Evolutionary conservation across 2,113 vertebrate genomes (phyloP), one percentile per base, ranked within the genome.

Genomic region (Arvicanthis niloticus): DNA sequence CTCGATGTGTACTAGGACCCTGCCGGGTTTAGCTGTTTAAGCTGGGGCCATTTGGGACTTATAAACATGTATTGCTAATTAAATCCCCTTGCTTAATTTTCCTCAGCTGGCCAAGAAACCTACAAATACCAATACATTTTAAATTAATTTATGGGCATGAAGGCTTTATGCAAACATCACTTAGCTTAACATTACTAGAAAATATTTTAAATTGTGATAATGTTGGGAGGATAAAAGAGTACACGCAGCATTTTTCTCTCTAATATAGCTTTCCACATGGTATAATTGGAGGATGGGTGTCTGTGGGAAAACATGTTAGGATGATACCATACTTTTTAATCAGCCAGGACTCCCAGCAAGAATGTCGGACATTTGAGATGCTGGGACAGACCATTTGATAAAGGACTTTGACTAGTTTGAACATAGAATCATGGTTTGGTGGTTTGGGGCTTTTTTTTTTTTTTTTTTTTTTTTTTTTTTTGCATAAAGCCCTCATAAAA

Each of bases 401-500:
- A 94, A 85, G 13, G 48, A 48, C 75, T 80, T 40, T 22, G 53
- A 48, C 37, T 75, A 90, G 26, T 77, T 72, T 72, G 75, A 90
- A 90, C 56, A 10, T 16, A 24, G 21, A 95, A 68, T n/a, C 45
- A 86, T 73, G 26, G 62, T 3, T 60, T 60, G 15, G 15, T 45
- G 17, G 24, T n/a, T n/a, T n/a, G n/a, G n/a, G n/a, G n/a, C n/a
- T n/a, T n/a, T n/a, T n/a, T n/a, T n/a, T n/a, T 9, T 65, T 62
- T 62, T 62, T 62, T 62, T 24, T 22, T 65, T 29, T 65, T 65
- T 34, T 53, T 56, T 45, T 82, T 45, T n/a, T 75, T 24, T 56
- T 15, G 58, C 34, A 91, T 42, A 85, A 88, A 80, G 51, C 3
- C 29, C 5, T 97, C 45, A 48, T 78, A 88, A 97, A 89, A 67